Conservation (phyloP, 2,113 vertebrate species). For the Engystomops pustulosus region DNA sequence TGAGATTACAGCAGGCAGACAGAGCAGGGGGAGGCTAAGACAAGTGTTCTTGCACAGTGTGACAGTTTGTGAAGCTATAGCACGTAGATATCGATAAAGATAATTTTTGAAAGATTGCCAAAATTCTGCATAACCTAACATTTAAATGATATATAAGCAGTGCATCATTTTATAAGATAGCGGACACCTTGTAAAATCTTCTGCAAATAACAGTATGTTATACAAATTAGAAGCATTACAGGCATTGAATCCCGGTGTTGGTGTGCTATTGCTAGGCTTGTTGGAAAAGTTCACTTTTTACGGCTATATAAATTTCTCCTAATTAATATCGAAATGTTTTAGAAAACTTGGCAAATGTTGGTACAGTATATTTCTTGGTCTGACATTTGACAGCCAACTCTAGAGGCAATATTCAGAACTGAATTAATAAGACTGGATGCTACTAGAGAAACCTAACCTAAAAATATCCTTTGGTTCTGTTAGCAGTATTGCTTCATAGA, state of each 20-base stretch:
- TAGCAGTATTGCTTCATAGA: slow-evolving; percentile 29
- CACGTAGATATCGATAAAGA: too few relatives aligned
- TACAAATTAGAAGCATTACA: background rate
- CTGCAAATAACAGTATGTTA: background rate
- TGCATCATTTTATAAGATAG: too few relatives aligned
- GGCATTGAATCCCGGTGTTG: background rate
- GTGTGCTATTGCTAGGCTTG: background rate
- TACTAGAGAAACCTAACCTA: slow-evolving; percentile 32
- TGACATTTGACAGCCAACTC: slow-evolving; percentile 51
- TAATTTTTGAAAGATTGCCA: background rate
- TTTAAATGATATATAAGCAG: background rate
- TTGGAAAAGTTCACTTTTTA: background rate
- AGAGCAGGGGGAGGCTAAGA: too few relatives aligned
- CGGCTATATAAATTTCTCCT: slow-evolving; percentile 1
- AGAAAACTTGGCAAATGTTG: slow-evolving; percentile 19
- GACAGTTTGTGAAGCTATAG: too few relatives aligned
- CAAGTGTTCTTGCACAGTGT: too few relatives aligned
- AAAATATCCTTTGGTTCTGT: slow-evolving; percentile 34
- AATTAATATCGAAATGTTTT: slow-evolving; percentile 24
- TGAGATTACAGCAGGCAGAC: too few relatives aligned
- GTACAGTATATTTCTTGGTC: slow-evolving; percentile 8
- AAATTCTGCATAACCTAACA: background rate
- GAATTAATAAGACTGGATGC: slow-evolving; percentile 52
- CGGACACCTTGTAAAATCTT: background rate
- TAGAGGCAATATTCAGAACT: slow-evolving; percentile 41